Base-by-base conservation (phyloP, 2,113 vertebrate species). In the Zootoca vivipara region DNA sequence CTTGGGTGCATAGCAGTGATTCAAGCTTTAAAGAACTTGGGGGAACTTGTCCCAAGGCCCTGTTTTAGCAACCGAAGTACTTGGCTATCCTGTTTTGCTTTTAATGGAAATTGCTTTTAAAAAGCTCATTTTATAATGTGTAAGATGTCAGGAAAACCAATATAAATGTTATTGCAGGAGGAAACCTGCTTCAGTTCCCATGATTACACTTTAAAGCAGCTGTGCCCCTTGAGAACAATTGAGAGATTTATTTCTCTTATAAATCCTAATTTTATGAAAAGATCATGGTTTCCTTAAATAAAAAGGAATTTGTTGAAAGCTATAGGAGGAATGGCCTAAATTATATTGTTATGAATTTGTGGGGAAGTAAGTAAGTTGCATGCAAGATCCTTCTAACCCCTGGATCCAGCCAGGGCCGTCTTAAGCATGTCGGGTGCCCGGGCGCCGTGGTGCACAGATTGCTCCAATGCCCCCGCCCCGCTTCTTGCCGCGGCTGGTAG, bases 191-290 rank as follows among this genome's bases (percentile, higher is more conserved):
- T 93, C 91, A 89, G 78, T 80, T 95, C 93, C 88, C 93, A 88
- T 89, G 92, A 93, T 90, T 90, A 78, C 90, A 90, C 78, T 93
- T 93, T 93, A 93, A 93, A 72, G 87, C 94, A 95, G 88, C 91
- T 93, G 92, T 82, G 88, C 74, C 93, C 74, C 89, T 89, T 88
- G 92, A 94, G 92, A 93, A 94, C 91, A 94, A 93, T 79, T 92
- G 90, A 4, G 0, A 91, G 91, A 94, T 94, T 96, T 95, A 93
- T 96, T 92, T 95, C 89, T 93, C 93, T 90, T 95, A 91, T 93
- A 94, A 93, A 89, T 90, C 82, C 91, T 90, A 88, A 82, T 95
- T 93, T 94, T 92, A 81, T 4, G 2, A 90, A 94, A 90, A 93
- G 86, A 80, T 79, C 87, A 91, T 62, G 70, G 24, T 83, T 78